Evolutionary conservation across 2,888 invertebrate species (phyloP).

Genomic region (Embidobia sp.): DNA sequence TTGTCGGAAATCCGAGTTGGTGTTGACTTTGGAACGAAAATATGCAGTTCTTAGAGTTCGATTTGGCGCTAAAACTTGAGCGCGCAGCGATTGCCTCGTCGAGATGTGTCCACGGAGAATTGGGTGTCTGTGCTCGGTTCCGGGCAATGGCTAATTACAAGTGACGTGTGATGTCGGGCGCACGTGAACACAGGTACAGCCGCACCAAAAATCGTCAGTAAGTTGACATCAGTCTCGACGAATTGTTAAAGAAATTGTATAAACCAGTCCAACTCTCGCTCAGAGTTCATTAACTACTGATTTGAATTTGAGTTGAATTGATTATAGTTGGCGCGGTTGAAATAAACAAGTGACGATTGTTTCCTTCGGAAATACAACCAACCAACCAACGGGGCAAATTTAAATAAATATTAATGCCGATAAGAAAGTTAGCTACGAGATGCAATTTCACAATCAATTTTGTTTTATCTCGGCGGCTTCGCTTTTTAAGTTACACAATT

Average conservation of each 20-base stretch:
- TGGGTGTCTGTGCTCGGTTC: constrained; percentile 9
- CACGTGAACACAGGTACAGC: constrained; percentile 42
- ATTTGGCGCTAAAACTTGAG: no score
- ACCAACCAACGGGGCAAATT: no score
- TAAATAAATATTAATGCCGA: constrained; percentile 12
- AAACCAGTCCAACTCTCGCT: no score
- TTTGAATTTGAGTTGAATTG: no score
- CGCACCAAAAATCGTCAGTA: no score
- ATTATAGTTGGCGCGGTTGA: no score
- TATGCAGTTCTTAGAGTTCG: no score
- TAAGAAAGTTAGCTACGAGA: constrained; percentile 22
- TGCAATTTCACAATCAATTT: constrained; percentile 31
- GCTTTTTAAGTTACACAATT: constrained; percentile 42
- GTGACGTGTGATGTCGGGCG: constrained; percentile 43
- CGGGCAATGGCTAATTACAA: constrained; percentile 43
- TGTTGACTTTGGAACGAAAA: constrained; percentile 15
- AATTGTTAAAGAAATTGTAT: no score
- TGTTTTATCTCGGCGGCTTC: constrained; percentile 32
- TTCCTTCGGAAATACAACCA: no score
- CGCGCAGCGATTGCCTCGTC: constrained; percentile 4
- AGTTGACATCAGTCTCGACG: no score
- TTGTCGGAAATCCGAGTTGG: constrained; percentile 25
- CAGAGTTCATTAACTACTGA: no score
- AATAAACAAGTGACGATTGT: no score
- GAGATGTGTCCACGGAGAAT: constrained; percentile 15